Base-by-base conservation (phyloP, 2,888 invertebrate genomes). In the Dryomyza anilis region DNA sequence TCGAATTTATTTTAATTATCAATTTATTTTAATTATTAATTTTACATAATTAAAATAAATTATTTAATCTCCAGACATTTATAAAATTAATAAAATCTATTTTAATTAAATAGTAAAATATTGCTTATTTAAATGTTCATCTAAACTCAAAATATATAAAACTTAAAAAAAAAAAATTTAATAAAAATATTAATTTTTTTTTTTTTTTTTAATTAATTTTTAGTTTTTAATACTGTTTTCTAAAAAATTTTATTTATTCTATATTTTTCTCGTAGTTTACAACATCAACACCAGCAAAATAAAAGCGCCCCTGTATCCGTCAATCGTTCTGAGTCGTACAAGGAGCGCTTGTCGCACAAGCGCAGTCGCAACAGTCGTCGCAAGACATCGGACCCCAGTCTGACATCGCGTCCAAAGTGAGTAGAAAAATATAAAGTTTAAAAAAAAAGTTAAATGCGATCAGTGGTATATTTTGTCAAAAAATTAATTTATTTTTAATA, bases 371-470 rank as follows among this genome's bases (percentile, higher is more conserved):
- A 80, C 66, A 89, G 89, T 79, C 87, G 90, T 74, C 86, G 92
- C 76, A 92, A 92, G 85, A 90, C 91, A 74, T 92, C 92, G 77
- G 92, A 93, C 85, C 92, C 92, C 53, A 91, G 91, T 84, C 87
- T 91, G 75, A 77, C 81, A 63, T 90, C 90, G 70, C 89, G 89
- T 81, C 88, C 87, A 69, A 81, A 78, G 89, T 89, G 80, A 88
- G 88, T 86, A 52, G 29, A 29, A 14, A 33, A 53, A 23, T 45
- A n/a, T 4, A 29, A 53, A 10, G 6, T 43, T 43, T 43, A 16
- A 43, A 14, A 14, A 16, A 14, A n/a, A 2, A 8, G 1, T 14
- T 7, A 16, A 1, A 29, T 29, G 29, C 12, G 19, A 30, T 53
- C 53, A 55, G 55, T 55, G 23, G 23, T 2, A 23, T 25, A 36